Evolutionary conservation across 2,888 invertebrate genomes (phyloP).

Genomic region (Drosophila anomalipes): DNA sequence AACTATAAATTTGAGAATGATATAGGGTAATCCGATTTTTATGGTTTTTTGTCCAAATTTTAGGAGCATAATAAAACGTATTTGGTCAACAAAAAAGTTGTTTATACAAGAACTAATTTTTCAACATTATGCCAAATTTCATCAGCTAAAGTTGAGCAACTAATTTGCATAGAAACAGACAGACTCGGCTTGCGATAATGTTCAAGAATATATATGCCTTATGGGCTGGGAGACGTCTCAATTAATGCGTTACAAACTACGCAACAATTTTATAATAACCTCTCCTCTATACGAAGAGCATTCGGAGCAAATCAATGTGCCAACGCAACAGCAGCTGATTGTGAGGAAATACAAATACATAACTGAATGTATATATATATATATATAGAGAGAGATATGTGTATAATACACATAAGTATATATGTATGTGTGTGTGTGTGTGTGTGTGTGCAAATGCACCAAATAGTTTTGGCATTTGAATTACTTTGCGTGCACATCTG

Average conservation of each 20-base stretch:
- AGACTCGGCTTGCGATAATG: background rate
- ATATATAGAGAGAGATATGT: background rate
- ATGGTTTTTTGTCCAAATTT: background rate
- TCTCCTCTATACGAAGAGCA: conserved; percentile 20
- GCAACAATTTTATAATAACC: background rate
- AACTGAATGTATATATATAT: background rate
- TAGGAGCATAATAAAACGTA: conserved; percentile 18
- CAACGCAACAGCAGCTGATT: conserved; percentile 62
- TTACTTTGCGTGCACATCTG: conserved; percentile 65
- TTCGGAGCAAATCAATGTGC: conserved; percentile 67
- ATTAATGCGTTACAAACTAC: background rate
- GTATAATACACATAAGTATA: background rate
- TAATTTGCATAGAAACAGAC: background rate
- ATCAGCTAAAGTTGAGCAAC: background rate
- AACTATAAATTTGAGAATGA: background rate
- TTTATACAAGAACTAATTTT: background rate
- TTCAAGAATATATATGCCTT: background rate
- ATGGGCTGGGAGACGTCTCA: background rate
- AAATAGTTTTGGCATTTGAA: conserved; percentile 71
- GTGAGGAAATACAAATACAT: conserved; percentile 23
- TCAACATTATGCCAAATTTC: background rate
- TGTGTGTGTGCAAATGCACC: conserved; percentile 32
- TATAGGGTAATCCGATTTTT: background rate
- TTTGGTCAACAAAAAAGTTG: conserved; percentile 20
- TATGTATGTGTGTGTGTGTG: background rate